A percentile compares a stretch with the other conserved stretches of the same genome.
Evolutionary conservation across 2,113 vertebrate species (phyloP).

Genomic region (Prietella phreatophila): DNA sequence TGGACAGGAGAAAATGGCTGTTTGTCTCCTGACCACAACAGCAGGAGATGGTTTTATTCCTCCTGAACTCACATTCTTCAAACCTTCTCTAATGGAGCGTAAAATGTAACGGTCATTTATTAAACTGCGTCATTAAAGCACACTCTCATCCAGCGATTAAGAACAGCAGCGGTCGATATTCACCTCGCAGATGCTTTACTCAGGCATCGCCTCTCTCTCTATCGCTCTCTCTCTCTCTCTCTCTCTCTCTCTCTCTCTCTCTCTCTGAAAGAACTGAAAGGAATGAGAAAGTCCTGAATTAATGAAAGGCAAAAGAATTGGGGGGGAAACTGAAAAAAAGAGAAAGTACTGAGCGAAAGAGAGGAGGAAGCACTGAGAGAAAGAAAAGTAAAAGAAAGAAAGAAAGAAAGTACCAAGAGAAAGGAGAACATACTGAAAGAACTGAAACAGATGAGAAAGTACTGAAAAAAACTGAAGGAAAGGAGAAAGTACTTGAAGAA

Average conservation of each 20-base stretch:
- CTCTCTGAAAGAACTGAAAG: no score
- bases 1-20: no score
- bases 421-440: not conserved
- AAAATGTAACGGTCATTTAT: constrained; percentile 37
- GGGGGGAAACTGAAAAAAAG: no score
- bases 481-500: not conserved
- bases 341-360: no score
- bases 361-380: no score
- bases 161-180: constrained; percentile 35
- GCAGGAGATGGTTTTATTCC: constrained; percentile 7
- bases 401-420: not conserved
- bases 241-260: no score
- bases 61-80: not conserved
- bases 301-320: not conserved
- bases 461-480: not conserved
- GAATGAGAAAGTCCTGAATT: no score
- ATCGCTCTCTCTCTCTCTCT: no score
- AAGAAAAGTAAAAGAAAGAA: not conserved
- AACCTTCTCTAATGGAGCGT: constrained; percentile 31
- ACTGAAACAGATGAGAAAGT: fast-evolving
- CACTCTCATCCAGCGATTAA: constrained; percentile 31
- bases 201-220: not conserved
- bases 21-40: not conserved
- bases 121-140: constrained; percentile 24
- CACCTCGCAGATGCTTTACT: not conserved